Conservation (phyloP, 2,113 vertebrate species). For the Lonchura striata region DNA sequence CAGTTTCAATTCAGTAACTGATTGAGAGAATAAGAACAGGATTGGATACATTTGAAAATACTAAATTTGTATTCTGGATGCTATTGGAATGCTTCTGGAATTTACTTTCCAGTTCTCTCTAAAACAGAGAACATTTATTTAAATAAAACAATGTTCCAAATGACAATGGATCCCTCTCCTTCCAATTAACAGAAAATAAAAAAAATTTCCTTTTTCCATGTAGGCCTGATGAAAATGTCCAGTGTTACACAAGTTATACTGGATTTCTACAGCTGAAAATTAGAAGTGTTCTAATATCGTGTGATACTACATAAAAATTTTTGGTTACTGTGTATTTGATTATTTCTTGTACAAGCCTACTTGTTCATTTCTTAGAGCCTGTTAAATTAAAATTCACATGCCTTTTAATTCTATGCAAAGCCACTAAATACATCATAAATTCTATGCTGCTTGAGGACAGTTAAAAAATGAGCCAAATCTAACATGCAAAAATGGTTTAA, state of each 20-base stretch:
- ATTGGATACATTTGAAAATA: neutral
- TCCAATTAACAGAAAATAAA: neutral
- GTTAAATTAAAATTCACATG: neutral
- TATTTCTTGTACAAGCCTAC: neutral
- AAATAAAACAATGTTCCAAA: neutral
- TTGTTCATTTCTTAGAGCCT: neutral
- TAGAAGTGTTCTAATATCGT: neutral
- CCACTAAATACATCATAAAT: neutral
- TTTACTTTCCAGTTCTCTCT: neutral
- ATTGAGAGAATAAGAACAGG: neutral
- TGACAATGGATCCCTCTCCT: neutral
- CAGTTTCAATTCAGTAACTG: neutral
- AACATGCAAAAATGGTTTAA: neutral
- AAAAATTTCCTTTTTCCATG: neutral
- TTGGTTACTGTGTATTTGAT: neutral
- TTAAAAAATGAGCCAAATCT: neutral
- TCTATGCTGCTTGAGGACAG: neutral
- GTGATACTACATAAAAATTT: neutral
- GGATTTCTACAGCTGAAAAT: neutral
- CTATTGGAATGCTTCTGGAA: neutral
- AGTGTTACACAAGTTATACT: neutral
- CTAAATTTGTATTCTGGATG: neutral
- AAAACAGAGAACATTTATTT: neutral
- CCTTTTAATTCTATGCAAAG: constrained; percentile 7
- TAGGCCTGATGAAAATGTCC: neutral